These are phyloP conservation scores for Synodontis membranacea DNA, from an alignment of 2,113 vertebrate species.

Conservation along the genomic window DNA sequence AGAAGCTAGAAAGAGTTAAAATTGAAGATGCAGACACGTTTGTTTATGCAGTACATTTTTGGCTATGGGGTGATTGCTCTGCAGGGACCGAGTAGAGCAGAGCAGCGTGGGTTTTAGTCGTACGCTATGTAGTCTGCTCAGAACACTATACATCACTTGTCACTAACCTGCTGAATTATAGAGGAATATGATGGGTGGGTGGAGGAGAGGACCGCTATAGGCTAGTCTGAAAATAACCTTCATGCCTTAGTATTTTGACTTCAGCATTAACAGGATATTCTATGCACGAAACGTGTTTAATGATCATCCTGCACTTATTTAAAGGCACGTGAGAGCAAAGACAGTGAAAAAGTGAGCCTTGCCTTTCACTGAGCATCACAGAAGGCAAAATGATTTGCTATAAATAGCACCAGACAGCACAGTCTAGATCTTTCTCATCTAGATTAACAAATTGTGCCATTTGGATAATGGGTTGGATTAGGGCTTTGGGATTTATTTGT, in stretches of 20 bases:
- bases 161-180: slow-evolving; percentile 67
- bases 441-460: slow-evolving; percentile 18
- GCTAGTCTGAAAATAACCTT: slow-evolving; percentile 70
- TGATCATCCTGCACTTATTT: neutral
- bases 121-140: slow-evolving; percentile 35
- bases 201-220: slow-evolving; percentile 60
- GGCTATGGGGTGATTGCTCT: slow-evolving; percentile 11
- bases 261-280: neutral
- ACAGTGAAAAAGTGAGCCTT: neutral
- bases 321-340: slow-evolving; percentile 8
- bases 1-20: neutral
- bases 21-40: neutral
- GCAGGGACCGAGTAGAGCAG: neutral
- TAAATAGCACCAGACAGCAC: slow-evolving; percentile 10
- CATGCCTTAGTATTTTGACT: slow-evolving; percentile 8
- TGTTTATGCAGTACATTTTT: neutral
- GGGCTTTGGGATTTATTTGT: neutral
- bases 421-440: neutral
- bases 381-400: neutral
- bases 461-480: slow-evolving; percentile 1
- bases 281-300: neutral
- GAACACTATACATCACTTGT: slow-evolving; percentile 22
- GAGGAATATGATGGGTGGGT: slow-evolving; percentile 61
- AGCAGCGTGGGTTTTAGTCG: slow-evolving; percentile 10
- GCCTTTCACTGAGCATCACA: neutral